phyloP scores from a whole-genome alignment of 2,888 invertebrate genomes.

The Sarcophaga subvicina region DNA sequence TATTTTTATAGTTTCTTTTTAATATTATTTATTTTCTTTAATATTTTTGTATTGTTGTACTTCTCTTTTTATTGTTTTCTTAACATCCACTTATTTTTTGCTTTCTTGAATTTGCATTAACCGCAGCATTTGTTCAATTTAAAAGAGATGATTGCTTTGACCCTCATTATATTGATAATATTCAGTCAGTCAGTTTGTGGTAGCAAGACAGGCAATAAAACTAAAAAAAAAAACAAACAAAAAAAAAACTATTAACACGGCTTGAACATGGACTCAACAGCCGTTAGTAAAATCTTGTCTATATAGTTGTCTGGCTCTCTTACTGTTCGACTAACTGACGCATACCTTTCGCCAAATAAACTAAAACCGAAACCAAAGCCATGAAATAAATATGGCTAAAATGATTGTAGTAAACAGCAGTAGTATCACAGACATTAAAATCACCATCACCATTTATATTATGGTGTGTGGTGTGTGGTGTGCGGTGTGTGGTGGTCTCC shows the following conservation, averaged over 20 bases:
- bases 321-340: not conserved
- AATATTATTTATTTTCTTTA: conserved; percentile 12
- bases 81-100: not conserved
- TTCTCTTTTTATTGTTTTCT: conserved; percentile 6
- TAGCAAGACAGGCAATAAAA: conserved; percentile 41
- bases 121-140: conserved; percentile 61
- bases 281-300: conserved; percentile 39
- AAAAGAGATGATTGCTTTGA: conserved; percentile 68
- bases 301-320: conserved; percentile 11
- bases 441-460: no score
- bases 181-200: conserved; percentile 35
- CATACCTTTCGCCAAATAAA: conserved; percentile 65
- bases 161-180: conserved; percentile 59
- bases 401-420: conserved; percentile 28
- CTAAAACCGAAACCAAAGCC: conserved; percentile 1
- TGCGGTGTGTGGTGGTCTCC: conserved; percentile 54
- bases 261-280: conserved; percentile 40
- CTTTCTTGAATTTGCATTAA: conserved; percentile 45
- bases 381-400: not conserved
- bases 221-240: not conserved
- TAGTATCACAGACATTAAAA: conserved; percentile 1
- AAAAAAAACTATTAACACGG: conserved; percentile 66
- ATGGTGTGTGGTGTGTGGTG: conserved; percentile 11
- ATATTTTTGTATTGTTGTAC: conserved; percentile 17
- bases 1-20: conserved; percentile 32